Percentiles rank a stretch among this genome's conserved stretches.
phyloP scores from a whole-genome alignment of 2,113 vertebrate genomes.

The Rhegmatorhina hoffmannsi region DNA sequence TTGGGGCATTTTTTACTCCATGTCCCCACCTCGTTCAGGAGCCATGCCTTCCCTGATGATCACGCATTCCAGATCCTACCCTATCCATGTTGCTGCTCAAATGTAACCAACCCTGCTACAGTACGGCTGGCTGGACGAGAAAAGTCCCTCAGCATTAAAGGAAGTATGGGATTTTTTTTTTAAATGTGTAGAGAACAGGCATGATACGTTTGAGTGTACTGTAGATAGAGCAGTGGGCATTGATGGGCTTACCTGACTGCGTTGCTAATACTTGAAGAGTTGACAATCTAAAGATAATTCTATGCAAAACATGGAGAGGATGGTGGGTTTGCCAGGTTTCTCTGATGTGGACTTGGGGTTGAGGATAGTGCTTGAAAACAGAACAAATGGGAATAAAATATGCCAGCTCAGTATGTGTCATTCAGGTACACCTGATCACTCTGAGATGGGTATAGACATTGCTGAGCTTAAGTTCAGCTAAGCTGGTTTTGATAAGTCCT shows the following conservation, averaged over 20 bases:
- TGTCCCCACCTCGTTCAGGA: not conserved
- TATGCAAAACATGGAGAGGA: not conserved
- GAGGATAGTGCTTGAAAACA: not conserved
- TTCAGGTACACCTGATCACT: not conserved
- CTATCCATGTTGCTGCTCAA: accelerated
- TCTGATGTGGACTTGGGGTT: not conserved
- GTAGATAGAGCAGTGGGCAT: not conserved
- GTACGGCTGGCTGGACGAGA: not conserved
- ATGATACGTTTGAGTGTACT: not conserved
- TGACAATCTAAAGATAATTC: not conserved
- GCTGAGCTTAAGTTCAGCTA: not conserved
- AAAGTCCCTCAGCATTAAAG: not conserved
- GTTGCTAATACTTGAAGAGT: not conserved
- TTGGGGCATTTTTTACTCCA: not conserved
- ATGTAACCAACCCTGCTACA: accelerated
- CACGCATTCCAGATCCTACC: accelerated
- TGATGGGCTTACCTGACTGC: not conserved
- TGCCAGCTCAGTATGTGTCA: accelerated
- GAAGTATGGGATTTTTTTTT: not conserved
- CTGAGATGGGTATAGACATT: not conserved
- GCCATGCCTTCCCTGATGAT: accelerated
- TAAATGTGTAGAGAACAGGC: not conserved
- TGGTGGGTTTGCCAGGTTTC: not conserved
- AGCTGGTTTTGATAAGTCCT: not conserved
- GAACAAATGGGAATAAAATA: not conserved